Evolutionary conservation across 2,888 invertebrate species (phyloP), one percentile per base, ranked within the genome.

Genomic region (Hylaea fasciaria): DNA sequence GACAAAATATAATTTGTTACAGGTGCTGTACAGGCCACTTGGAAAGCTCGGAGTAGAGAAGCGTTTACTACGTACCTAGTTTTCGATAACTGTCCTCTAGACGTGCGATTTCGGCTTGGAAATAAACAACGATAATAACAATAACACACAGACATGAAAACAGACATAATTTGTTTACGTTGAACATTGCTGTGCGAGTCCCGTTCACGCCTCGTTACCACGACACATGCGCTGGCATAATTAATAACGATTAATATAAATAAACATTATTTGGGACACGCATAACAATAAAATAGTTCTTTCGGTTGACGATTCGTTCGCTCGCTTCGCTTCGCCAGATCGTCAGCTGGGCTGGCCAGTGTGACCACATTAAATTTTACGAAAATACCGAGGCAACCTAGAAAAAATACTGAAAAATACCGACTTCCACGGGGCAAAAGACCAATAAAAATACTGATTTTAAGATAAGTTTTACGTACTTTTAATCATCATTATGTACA

Each of bases 91-190:
- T 81, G 55, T 90, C 87, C 64, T 92, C 92, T 69, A 92, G 73
- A 66, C 89, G 85, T 45, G 86, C 80, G 62, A 92, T 86, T 86
- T 92, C 90, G 51, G 89, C 81, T 80, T 91, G 91, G 78, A 92
- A 92, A 87, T 92, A 91, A 62, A 92, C 76, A 65, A 91, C 84
- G 70, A 89, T 81, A 68, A 89, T 76, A 77, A 86, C 88, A 81
- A 91, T 80, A 81, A 88, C 81, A 81, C 89, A 85, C 57, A 92
- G 77, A 77, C 87, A 87, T 55, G 87, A 86, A 76, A 91, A 83
- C 65, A 92, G 74, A 85, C 89, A 91, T 80, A 91, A 75, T 81
- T 90, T 91, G 74, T 90, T 87, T 65, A 91, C 73, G 83, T 89
- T 91, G 81, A 87, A 87, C 92, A 92, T 91, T 80, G 82, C 83